Conservation (phyloP, 2,113 vertebrate genomes). For the Thunnus maccoyii region DNA sequence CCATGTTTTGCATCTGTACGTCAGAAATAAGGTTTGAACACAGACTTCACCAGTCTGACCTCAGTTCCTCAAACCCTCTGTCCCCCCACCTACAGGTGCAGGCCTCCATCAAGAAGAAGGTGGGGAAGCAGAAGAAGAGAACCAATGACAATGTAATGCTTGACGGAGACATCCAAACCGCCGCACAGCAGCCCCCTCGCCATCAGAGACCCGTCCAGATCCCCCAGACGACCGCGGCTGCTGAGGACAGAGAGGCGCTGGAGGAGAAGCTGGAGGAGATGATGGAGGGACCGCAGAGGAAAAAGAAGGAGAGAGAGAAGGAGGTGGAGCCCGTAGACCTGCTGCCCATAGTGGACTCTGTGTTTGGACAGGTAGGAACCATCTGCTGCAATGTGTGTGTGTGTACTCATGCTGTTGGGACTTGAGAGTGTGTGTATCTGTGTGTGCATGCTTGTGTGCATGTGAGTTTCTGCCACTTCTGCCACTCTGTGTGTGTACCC, state of each 20-base stretch:
- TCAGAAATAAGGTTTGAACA: background rate
- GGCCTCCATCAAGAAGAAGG: slow-evolving; percentile 83
- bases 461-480: too few species aligned
- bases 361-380: slow-evolving; percentile 84
- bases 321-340: slow-evolving; percentile 70
- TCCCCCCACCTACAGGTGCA: slow-evolving; percentile 75
- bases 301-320: slow-evolving; percentile 50
- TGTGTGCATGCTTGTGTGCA: background rate
- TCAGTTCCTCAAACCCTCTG: background rate
- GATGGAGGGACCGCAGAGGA: slow-evolving; percentile 67
- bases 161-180: slow-evolving; percentile 36
- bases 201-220: slow-evolving; percentile 37
- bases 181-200: slow-evolving; percentile 1
- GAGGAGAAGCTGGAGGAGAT: slow-evolving; percentile 71
- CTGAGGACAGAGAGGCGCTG: slow-evolving; percentile 38
- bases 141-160: slow-evolving; percentile 24
- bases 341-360: slow-evolving; percentile 79
- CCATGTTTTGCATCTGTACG: background rate
- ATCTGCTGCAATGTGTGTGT: background rate
- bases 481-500: too few species aligned
- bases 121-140: slow-evolving; percentile 81
- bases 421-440: background rate
- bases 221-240: background rate
- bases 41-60: background rate
- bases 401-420: background rate